A percentile compares a stretch with the other conserved stretches of the same genome.
Conservation (phyloP, 1,140 invertebrate species). For the Semibalanus balanoides region DNA sequence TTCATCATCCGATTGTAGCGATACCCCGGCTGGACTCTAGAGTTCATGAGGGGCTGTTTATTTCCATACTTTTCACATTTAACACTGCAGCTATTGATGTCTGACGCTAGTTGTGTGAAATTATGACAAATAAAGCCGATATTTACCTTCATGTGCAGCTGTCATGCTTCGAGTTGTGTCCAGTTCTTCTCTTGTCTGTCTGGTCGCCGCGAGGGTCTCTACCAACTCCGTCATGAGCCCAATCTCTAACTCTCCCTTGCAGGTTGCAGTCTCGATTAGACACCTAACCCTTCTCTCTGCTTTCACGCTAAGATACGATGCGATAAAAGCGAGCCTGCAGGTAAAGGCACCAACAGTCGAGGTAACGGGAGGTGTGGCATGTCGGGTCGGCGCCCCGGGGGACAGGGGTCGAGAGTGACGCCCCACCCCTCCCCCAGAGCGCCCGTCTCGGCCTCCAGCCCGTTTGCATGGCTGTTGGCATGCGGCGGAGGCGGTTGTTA, state of each 20-base stretch:
- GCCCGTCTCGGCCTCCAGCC: no score
- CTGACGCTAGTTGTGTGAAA: no score
- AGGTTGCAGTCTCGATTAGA: background rate
- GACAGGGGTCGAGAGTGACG: background rate
- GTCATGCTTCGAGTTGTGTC: no score
- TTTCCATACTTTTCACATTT: no score
- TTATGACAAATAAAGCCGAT: no score
- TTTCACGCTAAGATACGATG: conserved; percentile 1
- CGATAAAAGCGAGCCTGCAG: conserved; percentile 7
- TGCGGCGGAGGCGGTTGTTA: background rate
- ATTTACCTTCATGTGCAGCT: no score
- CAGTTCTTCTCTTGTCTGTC: background rate
- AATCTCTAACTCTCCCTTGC: background rate
- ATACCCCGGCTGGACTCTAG: no score
- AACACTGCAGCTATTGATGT: no score
- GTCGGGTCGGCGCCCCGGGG: background rate
- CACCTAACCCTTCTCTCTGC: background rate
- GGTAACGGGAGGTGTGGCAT: background rate
- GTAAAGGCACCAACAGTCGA: conserved; percentile 7
- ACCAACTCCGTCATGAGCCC: background rate
- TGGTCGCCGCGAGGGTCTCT: no score
- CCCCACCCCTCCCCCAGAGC: background rate
- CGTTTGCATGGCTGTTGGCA: no score
- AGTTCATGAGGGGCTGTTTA: no score
- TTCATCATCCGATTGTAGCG: no score